A percentile compares a stretch with the other conserved stretches of the same genome.
Evolutionary conservation across 2,888 invertebrate species (phyloP).

Genomic region (Watsonalla binaria): DNA sequence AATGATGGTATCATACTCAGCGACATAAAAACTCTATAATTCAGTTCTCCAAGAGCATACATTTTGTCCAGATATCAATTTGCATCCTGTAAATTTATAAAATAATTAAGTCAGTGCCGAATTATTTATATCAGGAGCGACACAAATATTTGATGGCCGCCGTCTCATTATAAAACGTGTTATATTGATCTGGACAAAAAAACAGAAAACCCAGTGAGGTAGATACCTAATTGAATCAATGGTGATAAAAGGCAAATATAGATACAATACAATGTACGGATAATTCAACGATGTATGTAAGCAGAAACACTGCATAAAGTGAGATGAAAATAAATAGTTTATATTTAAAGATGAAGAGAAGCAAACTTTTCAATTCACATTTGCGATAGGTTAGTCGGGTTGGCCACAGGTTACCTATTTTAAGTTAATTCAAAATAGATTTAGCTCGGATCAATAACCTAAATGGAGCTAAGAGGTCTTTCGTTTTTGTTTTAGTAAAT

Average conservation of each 20-base stretch:
- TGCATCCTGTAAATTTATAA: neutral
- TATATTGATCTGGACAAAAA: neutral
- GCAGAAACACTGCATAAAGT: neutral
- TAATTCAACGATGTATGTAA: neutral
- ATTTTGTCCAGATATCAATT: neutral
- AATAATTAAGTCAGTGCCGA: neutral
- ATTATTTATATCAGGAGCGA: neutral
- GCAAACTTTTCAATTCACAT: conserved; percentile 9
- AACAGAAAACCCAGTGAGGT: neutral
- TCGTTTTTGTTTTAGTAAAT: conserved; percentile 41
- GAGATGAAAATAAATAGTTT: too few species aligned
- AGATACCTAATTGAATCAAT: neutral
- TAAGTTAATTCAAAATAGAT: conserved; percentile 51
- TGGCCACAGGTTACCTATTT: conserved; percentile 34
- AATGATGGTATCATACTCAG: too few species aligned
- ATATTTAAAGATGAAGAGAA: neutral
- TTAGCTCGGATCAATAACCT: conserved; percentile 61
- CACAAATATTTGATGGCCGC: neutral
- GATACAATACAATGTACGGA: neutral
- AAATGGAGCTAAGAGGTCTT: conserved; percentile 31
- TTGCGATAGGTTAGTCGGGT: conserved; percentile 12
- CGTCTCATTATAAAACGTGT: neutral
- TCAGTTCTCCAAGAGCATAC: too few species aligned
- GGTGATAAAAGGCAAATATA: neutral
- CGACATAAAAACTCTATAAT: too few species aligned